Base-by-base conservation (phyloP, 2,888 invertebrate species). In the Mythimna loreyi region DNA sequence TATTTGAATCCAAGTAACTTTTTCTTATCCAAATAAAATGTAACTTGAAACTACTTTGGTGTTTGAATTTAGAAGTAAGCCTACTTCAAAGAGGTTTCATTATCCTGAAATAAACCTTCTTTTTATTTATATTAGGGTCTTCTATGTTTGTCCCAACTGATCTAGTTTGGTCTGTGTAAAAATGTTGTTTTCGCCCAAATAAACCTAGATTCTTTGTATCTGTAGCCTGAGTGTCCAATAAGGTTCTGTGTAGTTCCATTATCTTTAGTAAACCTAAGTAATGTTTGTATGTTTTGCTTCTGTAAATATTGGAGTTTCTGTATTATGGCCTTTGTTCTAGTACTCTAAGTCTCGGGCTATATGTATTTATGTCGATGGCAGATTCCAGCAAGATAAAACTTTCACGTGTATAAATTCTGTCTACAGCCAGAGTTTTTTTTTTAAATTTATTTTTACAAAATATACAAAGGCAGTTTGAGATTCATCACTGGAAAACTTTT, bases 21-120 rank as follows among this genome's bases (percentile, higher is more conserved):
- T 47, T 30, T 43, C 23, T 30, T 47, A 16, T 16, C 8, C 9
- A 9, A 28, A 60, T 47, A 68, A 47, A 40, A 62, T 60, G 30
- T n/a, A 55, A 30, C 43, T 45, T 69, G 3, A 23, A 53, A 58
- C 21, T 40, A 49, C 21, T 57, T 56, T 62, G 8, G n/a, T 52
- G 21, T 64, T 75, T 71, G 61, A 79, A 66, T 68, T 63, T 30
- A 19, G n/a, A 67, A 76, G 11, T 23, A 30, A 30, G 25, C 13
- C 13, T 70, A 40, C 63, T 53, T 82, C 64, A 68, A 62, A 68
- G 36, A 73, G 33, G 40, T 72, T 70, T 66, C 16, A 56, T 61
- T 47, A 60, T 52, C 8, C 43, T 13, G 36, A 74, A 61, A 72
- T 47, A 67, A 69, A 61, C 16, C 28, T 30, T 23, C 28, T 49